Conservation (phyloP, 2,797 vertebrate genomes). For the Chaetophractus vellerosus region DNA sequence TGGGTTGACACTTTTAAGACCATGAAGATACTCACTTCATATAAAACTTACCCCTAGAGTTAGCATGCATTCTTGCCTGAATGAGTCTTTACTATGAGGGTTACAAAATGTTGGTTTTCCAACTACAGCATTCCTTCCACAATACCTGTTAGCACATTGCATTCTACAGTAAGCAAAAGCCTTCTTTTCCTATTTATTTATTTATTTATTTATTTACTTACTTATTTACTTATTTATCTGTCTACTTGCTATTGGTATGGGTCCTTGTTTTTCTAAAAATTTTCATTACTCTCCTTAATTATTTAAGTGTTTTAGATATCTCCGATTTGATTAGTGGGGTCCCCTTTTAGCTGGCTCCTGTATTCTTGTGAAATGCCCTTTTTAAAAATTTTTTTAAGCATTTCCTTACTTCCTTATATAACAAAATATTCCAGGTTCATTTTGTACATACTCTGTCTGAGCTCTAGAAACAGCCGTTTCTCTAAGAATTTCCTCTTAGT, state of each 20-base stretch:
- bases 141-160: not conserved
- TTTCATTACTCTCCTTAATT: not conserved
- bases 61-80: not conserved
- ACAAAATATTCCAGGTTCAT: not conserved
- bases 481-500: not conserved
- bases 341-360: not conserved
- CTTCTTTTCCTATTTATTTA: not conserved
- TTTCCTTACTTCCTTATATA: not conserved
- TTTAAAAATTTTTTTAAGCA: not conserved
- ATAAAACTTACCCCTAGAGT: not conserved
- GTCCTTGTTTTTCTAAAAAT: not conserved
- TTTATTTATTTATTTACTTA: not conserved
- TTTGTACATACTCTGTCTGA: not conserved
- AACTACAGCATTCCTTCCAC: not conserved
- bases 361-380: not conserved
- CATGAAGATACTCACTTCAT: not conserved
- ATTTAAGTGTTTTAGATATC: not conserved
- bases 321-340: not conserved
- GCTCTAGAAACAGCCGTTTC: not conserved
- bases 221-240: not conserved
- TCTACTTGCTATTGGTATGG: not conserved
- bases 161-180: not conserved
- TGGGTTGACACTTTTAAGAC: not conserved
- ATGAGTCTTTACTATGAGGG: not conserved
- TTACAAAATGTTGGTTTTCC: constrained; percentile 1